phyloP scores from a whole-genome alignment of 1,140 invertebrate species.

The Tribolium madens region DNA sequence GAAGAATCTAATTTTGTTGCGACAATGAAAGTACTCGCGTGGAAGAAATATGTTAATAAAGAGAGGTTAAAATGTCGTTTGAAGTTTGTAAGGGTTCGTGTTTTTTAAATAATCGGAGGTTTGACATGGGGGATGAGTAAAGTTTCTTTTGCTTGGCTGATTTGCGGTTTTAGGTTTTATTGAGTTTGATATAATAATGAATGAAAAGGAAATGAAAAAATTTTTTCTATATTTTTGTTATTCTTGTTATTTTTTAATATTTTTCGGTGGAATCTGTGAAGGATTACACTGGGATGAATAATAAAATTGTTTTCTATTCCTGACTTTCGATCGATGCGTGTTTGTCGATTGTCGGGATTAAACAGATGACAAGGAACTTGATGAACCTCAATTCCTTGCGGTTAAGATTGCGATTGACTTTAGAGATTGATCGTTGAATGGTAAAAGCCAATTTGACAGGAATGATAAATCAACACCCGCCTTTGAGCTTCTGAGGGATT shows the following conservation, averaged over 20 bases:
- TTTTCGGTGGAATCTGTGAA: no score
- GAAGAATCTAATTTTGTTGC: conserved; percentile 13
- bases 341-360: background rate
- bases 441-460: background rate
- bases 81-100: background rate
- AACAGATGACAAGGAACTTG: background rate
- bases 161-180: no score
- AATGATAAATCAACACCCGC: conserved; percentile 4
- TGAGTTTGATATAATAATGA: no score
- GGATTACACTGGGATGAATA: no score
- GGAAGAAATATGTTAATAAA: background rate
- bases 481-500: background rate
- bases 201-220: no score
- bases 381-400: background rate
- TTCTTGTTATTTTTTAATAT: no score
- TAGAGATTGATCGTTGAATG: conserved; percentile 21
- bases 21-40: background rate
- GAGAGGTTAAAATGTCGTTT: background rate
- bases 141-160: background rate
- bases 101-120: conserved; percentile 5
- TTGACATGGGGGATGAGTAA: background rate
- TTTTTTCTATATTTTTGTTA: no score
- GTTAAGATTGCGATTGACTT: conserved; percentile 7
- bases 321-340: no score
- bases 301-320: no score